Conservation (phyloP, 2,797 vertebrate genomes). For the Hyperoplus immaculatus region DNA sequence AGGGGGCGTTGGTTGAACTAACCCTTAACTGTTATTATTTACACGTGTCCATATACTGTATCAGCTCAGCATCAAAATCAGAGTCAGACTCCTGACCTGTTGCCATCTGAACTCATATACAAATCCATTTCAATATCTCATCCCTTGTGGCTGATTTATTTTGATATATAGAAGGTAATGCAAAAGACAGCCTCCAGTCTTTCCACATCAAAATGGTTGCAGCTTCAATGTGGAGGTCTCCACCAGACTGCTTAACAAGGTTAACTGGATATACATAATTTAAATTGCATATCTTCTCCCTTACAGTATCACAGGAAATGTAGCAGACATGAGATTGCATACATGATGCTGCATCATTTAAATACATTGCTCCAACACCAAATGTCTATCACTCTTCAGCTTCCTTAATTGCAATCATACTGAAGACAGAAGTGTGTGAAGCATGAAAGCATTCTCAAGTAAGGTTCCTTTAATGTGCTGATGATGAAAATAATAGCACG, state of each 20-base stretch:
- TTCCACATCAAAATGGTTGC: conserved; percentile 28
- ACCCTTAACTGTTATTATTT: too few relatives aligned
- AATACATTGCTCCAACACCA: background rate
- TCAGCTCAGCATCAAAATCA: background rate
- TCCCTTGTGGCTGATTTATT: conserved; percentile 43
- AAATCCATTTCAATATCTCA: conserved; percentile 36
- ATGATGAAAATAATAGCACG: background rate
- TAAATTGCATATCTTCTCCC: conserved; percentile 1
- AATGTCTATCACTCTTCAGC: background rate
- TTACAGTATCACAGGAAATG: conserved; percentile 13
- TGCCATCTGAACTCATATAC: conserved; percentile 53
- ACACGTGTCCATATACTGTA: too few relatives aligned
- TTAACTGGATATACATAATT: conserved; percentile 52
- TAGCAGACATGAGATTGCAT: conserved; percentile 1
- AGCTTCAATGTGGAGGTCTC: conserved; percentile 22
- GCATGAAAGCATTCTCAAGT: background rate
- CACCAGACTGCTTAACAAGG: conserved; percentile 31
- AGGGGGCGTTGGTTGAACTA: too few relatives aligned
- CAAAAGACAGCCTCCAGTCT: conserved; percentile 23
- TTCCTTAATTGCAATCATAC: conserved; percentile 5
- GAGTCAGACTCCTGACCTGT: conserved; percentile 28
- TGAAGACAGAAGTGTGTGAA: background rate
- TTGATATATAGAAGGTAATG: conserved; percentile 48
- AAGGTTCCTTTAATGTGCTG: background rate
- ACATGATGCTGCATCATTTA: conserved; percentile 1